Base-by-base conservation (phyloP, 1,140 invertebrate species). In the Belonocnema kinseyi region DNA sequence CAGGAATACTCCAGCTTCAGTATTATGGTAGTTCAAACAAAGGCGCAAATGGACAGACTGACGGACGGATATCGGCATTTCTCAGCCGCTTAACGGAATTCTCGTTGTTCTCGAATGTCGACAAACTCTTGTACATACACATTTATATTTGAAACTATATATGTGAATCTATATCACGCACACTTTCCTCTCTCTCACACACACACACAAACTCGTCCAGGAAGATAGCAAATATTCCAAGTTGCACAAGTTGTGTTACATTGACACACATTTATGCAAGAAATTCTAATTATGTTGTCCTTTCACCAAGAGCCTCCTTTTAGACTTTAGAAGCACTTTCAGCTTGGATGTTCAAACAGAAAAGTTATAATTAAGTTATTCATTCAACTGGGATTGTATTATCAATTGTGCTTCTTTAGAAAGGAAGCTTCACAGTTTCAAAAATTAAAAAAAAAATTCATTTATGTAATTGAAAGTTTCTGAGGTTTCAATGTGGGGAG, bases 1-100 rank as follows among this genome's bases (percentile, higher is more conserved):
- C 53, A 74, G n/a, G 53, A 21, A 50, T n/a, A 74, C 21, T 56
- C 40, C 58, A 46, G 21, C 16, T 50, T 4, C 17, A 19, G 26
- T 74, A 74, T 33, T 74, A 58, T 58, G 40, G 54, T 51, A 58
- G 40, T 58, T 74, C 16, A 50, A 58, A 74, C 73, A 74, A 74
- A 40, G 73, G 74, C 11, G 33, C 40, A 50, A 50, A 75, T 71
- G 58, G 58, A 70, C 58, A 50, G 74, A 75, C 58, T 76, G 75
- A 77, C 78, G 66, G 61, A 77, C 74, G 82, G 84, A 85, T 84
- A 86, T 86, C 84, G 81, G 80, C 82, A 77, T 83, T 46, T 86
- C 80, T 80, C 77, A 78, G 66, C 75, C 77, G 76, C 73, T 78
- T 76, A 82, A 82, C 82, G 80, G 77, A 76, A 83, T 71, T 72